phyloP scores from a whole-genome alignment of 2,888 invertebrate genomes.

The Phania funesta region DNA sequence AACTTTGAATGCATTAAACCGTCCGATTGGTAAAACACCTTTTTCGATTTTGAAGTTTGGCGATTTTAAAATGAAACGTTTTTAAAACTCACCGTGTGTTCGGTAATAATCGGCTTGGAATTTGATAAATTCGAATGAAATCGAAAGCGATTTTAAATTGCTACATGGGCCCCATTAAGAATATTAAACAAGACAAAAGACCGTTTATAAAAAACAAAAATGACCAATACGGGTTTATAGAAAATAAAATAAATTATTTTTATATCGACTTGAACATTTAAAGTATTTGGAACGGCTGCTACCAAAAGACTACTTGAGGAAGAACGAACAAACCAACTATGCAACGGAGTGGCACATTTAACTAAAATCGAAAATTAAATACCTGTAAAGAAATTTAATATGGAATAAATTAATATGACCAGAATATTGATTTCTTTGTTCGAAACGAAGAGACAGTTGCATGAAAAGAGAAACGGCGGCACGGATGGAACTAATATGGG shows the following conservation, averaged over 20 bases:
- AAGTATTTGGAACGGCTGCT: constrained; percentile 22
- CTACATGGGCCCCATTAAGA: constrained; percentile 2
- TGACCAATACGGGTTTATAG: background rate
- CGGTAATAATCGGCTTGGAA: no score
- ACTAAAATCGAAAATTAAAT: constrained; percentile 42
- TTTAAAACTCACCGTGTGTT: no score
- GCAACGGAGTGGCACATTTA: constrained; percentile 53
- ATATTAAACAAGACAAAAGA: constrained; percentile 7
- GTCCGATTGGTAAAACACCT: no score
- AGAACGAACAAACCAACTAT: constrained; percentile 3
- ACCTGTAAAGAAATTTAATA: constrained; percentile 31
- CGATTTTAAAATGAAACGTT: no score
- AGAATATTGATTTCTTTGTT: constrained; percentile 50
- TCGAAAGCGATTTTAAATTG: constrained; percentile 41
- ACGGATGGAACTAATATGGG: constrained; percentile 41
- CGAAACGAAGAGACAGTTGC: background rate
- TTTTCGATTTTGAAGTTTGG: no score
- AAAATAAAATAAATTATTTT: background rate
- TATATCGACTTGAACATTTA: background rate
- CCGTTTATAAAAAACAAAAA: constrained; percentile 15
- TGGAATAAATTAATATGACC: constrained; percentile 41
- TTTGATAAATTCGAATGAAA: constrained; percentile 33
- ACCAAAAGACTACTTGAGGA: background rate
- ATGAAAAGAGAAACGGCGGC: background rate
- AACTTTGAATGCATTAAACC: no score